phyloP scores from a whole-genome alignment of 2,113 vertebrate genomes.

The Herpailurus yagouaroundi region DNA sequence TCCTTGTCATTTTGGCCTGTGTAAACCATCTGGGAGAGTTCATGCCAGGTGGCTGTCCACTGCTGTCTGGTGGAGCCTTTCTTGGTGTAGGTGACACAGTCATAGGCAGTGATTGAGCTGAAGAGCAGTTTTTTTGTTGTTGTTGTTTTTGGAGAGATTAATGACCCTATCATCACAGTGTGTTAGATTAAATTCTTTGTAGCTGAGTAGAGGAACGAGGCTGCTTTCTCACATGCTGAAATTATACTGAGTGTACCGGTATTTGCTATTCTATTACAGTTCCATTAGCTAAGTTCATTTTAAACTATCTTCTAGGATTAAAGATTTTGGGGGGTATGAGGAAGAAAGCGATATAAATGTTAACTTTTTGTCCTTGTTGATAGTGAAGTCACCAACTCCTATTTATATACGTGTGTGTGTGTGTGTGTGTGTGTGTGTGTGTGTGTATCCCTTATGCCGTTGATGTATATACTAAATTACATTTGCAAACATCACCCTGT shows the following conservation, averaged over 20 bases:
- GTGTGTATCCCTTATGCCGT: not conserved
- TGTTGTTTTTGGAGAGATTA: slow-evolving; percentile 49
- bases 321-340: not conserved
- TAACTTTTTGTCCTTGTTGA: not conserved
- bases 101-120: accelerated
- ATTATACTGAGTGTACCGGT: no score
- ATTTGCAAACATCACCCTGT: not conserved
- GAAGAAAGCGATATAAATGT: not conserved
- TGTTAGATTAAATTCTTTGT: slow-evolving; percentile 35
- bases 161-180: slow-evolving; percentile 23
- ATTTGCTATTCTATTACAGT: not conserved
- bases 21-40: not conserved
- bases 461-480: not conserved
- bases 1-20: not conserved
- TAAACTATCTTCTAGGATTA: not conserved
- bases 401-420: accelerated
- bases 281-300: slow-evolving; percentile 3
- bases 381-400: not conserved
- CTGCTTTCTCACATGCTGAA: not conserved
- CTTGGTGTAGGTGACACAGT: not conserved
- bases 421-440: not conserved
- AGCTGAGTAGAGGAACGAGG: not conserved
- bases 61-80: not conserved
- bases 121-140: not conserved
- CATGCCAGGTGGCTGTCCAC: not conserved